These are phyloP conservation scores for Thereva unica DNA, from an alignment of 2,888 invertebrate species.

Conservation along the genomic window DNA sequence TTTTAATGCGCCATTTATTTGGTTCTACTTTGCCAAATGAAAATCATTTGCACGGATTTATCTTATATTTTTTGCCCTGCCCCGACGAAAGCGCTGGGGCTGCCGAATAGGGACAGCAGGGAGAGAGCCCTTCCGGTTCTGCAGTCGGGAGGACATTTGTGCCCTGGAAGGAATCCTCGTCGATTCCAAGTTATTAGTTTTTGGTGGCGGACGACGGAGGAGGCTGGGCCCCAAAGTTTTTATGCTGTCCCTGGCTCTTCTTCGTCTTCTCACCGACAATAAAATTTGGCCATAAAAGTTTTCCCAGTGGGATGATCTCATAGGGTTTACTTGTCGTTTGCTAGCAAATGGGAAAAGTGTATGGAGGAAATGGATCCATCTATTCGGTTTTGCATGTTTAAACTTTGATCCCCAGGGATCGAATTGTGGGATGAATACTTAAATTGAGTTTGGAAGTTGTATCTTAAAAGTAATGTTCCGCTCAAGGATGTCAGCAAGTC, in stretches of 20 bases:
- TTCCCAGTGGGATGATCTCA: slow-evolving; percentile 31
- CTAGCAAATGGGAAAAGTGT: slow-evolving; percentile 31
- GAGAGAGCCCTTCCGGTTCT: neutral
- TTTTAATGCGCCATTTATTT: slow-evolving; percentile 32
- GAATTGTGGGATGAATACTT: slow-evolving; percentile 33
- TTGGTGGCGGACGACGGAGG: neutral
- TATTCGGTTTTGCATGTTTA: slow-evolving; percentile 36
- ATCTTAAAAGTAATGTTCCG: slow-evolving; percentile 26
- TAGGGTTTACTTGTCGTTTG: slow-evolving; percentile 34
- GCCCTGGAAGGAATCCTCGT: neutral
- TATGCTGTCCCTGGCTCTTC: slow-evolving; percentile 11
- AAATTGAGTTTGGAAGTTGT: slow-evolving; percentile 34
- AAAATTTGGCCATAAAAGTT: slow-evolving; percentile 34
- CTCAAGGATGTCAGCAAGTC: slow-evolving; percentile 32
- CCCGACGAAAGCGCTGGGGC: too few relatives aligned
- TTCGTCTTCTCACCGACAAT: slow-evolving; percentile 20
- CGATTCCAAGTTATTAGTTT: slow-evolving; percentile 34
- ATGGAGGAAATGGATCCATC: slow-evolving; percentile 35
- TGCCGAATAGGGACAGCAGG: too few relatives aligned
- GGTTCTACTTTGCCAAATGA: slow-evolving; percentile 23
- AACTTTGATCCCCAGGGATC: slow-evolving; percentile 34
- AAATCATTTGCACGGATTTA: slow-evolving; percentile 21
- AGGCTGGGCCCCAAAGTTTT: slow-evolving; percentile 21
- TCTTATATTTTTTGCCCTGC: neutral
- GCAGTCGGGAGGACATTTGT: neutral